Evolutionary conservation across 2,113 vertebrate genomes (phyloP).

Genomic region (Platanista minor): DNA sequence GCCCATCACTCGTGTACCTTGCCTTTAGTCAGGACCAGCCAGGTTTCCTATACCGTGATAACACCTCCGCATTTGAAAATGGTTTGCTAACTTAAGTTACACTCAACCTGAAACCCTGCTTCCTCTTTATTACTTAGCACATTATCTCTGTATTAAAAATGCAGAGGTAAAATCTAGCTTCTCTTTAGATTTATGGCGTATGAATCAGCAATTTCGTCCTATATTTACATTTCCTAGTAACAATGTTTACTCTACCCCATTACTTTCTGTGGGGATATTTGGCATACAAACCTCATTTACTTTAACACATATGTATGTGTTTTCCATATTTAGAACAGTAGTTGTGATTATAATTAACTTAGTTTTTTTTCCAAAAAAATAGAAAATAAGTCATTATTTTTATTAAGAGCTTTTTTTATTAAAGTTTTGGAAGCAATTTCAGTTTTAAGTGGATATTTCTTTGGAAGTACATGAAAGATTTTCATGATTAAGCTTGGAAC

Average conservation of each 20-base stretch:
- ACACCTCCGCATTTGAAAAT: neutral
- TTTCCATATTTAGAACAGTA: conserved; percentile 8
- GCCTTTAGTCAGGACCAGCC: neutral
- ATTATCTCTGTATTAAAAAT: neutral
- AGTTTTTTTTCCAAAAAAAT: neutral
- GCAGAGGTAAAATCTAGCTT: neutral
- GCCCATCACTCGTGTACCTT: rapidly evolving
- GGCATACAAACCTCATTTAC: neutral
- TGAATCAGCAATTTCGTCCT: neutral
- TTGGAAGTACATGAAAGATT: conserved; percentile 47
- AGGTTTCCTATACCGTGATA: neutral
- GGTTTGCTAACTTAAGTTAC: neutral
- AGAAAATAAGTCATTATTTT: conserved; percentile 24
- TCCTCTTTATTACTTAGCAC: neutral
- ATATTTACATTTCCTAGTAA: neutral
- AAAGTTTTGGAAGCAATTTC: conserved; percentile 34
- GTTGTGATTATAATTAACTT: neutral
- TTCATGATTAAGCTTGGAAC: conserved; percentile 27
- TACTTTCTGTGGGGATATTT: neutral
- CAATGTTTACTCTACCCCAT: neutral
- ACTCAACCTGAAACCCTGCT: neutral
- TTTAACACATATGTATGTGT: neutral
- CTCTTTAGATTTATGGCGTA: neutral
- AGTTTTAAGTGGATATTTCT: conserved; percentile 35
- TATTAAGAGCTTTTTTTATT: neutral